These are phyloP conservation scores for Tanaodytes sp. DNA, from an alignment of 2,888 invertebrate genomes.

Conservation along the genomic window DNA sequence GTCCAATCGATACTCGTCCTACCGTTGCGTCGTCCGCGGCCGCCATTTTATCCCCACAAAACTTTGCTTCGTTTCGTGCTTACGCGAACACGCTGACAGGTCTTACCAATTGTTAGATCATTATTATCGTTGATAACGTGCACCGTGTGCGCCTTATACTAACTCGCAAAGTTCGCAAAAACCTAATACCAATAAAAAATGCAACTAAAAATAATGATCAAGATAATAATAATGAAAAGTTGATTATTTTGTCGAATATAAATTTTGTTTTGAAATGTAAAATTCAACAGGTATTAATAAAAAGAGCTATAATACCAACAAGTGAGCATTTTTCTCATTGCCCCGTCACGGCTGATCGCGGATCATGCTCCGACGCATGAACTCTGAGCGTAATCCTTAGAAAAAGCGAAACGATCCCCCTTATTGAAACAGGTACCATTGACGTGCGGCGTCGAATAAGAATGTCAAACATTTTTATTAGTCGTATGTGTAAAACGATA, in stretches of 20 bases:
- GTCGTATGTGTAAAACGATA: slow-evolving; percentile 43
- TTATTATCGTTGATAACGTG: slow-evolving; percentile 22
- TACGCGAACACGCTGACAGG: slow-evolving; percentile 29
- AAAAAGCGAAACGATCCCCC: no score
- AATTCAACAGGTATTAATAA: no score
- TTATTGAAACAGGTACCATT: slow-evolving; percentile 14
- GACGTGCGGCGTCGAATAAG: slow-evolving; percentile 28
- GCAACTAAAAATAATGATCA: no score
- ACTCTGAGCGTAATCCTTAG: no score
- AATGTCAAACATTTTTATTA: slow-evolving; percentile 40
- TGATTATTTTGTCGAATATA: no score
- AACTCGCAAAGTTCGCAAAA: background rate
- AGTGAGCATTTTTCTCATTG: no score
- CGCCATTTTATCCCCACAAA: slow-evolving; percentile 67
- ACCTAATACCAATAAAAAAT: no score
- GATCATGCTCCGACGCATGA: no score
- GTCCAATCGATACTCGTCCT: slow-evolving; percentile 68
- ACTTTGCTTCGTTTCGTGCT: slow-evolving; percentile 57
- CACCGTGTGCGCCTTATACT: background rate
- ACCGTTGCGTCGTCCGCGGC: slow-evolving; percentile 57
- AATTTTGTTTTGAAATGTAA: no score
- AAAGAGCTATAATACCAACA: no score
- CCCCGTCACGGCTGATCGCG: no score
- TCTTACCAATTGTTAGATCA: slow-evolving; percentile 35
- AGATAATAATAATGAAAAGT: no score